Conservation (phyloP, 2,888 invertebrate genomes). For the Sepioteuthis lessoniana region DNA sequence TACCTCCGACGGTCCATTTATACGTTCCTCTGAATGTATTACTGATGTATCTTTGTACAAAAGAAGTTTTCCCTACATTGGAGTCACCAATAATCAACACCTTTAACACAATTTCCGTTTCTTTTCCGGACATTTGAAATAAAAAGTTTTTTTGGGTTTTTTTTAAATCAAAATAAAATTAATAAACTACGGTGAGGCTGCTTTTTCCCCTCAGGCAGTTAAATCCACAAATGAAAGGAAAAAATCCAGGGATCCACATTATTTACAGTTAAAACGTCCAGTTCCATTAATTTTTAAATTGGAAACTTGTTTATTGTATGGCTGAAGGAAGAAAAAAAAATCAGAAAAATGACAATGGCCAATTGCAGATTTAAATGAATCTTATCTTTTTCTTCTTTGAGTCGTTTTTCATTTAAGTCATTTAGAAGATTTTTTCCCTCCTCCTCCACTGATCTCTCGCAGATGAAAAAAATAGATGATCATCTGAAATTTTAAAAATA, state of each 20-base stretch:
- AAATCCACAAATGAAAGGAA: neutral
- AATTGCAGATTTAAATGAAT: neutral
- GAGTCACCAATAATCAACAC: slow-evolving; percentile 72
- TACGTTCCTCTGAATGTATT: slow-evolving; percentile 77
- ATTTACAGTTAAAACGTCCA: neutral
- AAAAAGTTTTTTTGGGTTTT: neutral
- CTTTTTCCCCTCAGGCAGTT: no score
- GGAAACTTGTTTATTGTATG: neutral
- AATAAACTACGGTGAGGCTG: no score
- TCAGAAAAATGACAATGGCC: neutral
- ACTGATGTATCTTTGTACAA: slow-evolving; percentile 79
- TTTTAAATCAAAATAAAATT: neutral
- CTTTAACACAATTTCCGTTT: slow-evolving; percentile 68
- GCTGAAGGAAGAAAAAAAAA: no score
- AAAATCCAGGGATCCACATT: neutral
- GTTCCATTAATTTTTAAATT: neutral
- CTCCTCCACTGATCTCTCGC: no score
- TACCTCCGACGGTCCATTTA: slow-evolving; percentile 78
- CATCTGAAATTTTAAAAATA: no score
- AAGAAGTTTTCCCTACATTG: slow-evolving; percentile 78
- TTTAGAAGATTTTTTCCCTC: no score
- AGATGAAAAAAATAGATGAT: no score
- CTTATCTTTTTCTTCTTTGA: neutral
- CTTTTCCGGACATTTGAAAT: neutral
- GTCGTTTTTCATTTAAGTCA: no score